Evolutionary conservation across 2,113 vertebrate species (phyloP).

Genomic region (Chionodraco myersi): DNA sequence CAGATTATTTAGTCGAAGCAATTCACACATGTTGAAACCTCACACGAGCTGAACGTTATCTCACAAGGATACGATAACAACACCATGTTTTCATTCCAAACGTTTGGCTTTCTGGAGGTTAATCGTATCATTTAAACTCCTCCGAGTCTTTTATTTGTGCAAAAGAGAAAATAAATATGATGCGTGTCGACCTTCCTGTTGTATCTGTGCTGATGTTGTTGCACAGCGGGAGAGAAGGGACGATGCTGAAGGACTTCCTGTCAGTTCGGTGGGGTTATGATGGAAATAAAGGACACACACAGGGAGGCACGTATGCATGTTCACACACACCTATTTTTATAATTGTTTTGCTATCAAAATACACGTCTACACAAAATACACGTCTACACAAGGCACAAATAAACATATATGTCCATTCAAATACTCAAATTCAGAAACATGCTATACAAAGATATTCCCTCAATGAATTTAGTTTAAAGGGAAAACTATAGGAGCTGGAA

Average conservation of each 20-base stretch:
- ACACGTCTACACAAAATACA: not conserved
- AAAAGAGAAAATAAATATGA: not conserved
- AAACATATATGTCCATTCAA: too few species aligned
- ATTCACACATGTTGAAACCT: not conserved
- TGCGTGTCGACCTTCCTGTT: not conserved
- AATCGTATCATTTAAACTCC: not conserved
- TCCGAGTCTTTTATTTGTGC: not conserved
- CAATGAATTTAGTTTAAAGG: not conserved
- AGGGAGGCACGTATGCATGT: not conserved
- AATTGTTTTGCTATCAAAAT: not conserved
- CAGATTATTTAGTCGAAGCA: not conserved
- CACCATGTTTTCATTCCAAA: not conserved
- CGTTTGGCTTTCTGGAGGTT: not conserved
- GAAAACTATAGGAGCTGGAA: not conserved
- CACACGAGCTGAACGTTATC: not conserved
- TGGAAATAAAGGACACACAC: constrained; percentile 36
- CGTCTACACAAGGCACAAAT: not conserved
- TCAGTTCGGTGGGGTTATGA: constrained; percentile 31
- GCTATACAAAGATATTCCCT: not conserved
- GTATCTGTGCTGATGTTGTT: not conserved
- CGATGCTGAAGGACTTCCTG: constrained; percentile 1
- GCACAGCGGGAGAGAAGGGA: not conserved
- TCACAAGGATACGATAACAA: constrained; percentile 8
- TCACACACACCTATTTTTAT: not conserved
- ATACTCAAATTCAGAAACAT: not conserved